phyloP scores from a whole-genome alignment of 2,113 vertebrate genomes.

The Patagioenas fasciata region DNA sequence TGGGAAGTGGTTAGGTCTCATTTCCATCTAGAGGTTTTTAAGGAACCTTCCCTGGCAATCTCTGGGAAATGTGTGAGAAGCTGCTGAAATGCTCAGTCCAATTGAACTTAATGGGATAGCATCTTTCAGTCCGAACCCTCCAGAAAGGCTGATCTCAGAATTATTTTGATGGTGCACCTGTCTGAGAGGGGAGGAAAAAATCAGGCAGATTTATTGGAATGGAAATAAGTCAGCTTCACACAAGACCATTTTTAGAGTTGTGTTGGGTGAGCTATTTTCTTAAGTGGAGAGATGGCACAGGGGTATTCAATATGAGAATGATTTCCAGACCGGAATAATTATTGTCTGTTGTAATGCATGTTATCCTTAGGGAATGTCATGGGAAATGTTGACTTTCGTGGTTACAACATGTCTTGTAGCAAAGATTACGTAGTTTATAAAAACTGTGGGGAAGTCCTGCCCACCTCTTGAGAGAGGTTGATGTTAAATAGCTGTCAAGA shows the following conservation, averaged over 20 bases:
- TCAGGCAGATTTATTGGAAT: background rate
- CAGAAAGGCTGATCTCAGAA: background rate
- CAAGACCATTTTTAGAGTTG: background rate
- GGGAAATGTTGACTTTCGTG: background rate
- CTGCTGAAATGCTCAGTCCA: background rate
- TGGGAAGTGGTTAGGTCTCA: background rate
- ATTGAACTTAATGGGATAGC: rapidly evolving
- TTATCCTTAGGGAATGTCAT: background rate
- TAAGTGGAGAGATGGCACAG: background rate
- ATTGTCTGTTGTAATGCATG: background rate
- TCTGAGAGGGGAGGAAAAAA: background rate
- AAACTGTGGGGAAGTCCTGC: background rate
- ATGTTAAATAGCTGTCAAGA: background rate
- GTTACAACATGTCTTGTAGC: background rate
- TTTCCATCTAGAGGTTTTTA: background rate
- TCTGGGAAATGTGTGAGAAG: background rate
- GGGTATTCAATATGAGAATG: background rate
- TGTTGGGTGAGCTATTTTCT: background rate
- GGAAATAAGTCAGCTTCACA: background rate
- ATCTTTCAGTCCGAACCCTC: background rate
- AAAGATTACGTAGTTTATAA: background rate
- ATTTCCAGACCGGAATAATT: background rate
- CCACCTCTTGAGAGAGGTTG: background rate
- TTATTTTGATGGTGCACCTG: background rate
- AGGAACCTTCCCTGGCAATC: background rate